phyloP scores from a whole-genome alignment of 2,888 invertebrate species.

The Agonopterix heracliana region DNA sequence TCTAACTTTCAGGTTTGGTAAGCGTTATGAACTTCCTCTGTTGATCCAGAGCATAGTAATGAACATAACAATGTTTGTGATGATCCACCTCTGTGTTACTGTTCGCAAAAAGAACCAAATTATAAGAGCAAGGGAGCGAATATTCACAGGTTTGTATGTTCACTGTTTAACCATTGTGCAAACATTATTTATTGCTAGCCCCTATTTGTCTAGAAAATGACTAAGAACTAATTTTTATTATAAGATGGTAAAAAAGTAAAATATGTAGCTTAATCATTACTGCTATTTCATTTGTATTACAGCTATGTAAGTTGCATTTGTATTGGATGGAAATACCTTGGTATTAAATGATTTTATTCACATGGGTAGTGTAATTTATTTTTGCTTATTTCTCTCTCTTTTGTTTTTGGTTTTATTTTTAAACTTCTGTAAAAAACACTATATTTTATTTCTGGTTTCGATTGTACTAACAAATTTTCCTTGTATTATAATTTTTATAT shows the following conservation, averaged over 20 bases:
- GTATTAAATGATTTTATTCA: too few relatives aligned
- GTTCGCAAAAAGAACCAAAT: constrained; percentile 89
- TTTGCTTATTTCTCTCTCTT: too few relatives aligned
- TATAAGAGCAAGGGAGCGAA: constrained; percentile 83
- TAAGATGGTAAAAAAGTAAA: too few relatives aligned
- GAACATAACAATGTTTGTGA: constrained; percentile 96
- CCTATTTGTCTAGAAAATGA: constrained; percentile 8
- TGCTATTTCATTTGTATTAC: too few relatives aligned
- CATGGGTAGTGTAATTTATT: too few relatives aligned
- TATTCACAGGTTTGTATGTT: constrained; percentile 85
- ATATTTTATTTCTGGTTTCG: constrained; percentile 1
- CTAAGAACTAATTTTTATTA: neutral
- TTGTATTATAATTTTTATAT: constrained; percentile 15
- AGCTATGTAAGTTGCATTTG: too few relatives aligned
- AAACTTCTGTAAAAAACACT: too few relatives aligned
- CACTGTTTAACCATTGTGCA: neutral
- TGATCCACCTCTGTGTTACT: constrained; percentile 95
- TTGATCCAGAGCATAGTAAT: constrained; percentile 97
- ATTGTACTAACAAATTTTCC: constrained; percentile 24
- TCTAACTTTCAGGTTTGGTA: constrained; percentile 92
- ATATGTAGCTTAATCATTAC: too few relatives aligned
- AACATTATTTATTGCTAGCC: constrained; percentile 11
- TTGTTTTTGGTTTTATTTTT: too few relatives aligned
- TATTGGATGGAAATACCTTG: too few relatives aligned
- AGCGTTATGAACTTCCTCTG: constrained; percentile 95